Base-by-base conservation (phyloP, 2,797 vertebrate species). In the Rallus crepitans region DNA sequence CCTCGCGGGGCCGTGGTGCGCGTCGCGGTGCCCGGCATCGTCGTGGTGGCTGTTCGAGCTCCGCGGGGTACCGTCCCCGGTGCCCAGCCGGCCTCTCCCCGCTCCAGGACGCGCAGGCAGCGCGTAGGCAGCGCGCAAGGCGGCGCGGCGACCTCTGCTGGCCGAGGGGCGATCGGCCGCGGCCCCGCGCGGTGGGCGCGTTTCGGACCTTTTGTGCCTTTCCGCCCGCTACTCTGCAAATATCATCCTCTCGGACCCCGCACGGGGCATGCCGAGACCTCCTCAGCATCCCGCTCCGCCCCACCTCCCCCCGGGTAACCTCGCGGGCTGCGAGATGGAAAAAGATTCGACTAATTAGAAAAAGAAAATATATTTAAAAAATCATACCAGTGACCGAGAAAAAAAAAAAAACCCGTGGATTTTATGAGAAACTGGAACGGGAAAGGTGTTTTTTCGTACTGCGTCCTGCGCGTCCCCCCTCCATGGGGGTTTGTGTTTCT, bases 61-160 rank as follows among this genome's bases (percentile, higher is more conserved):
- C 50, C 18, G 7, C 13, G 13, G 4, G n/a, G 27, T 6, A 42
- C 15, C 4, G 15, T 45, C 15, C 23, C 28, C 21, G 7, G 21
- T 40, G 6, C 47, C 59, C 18, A 6, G 47, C 30, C 33, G 8
- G 8, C 35, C 40, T 56, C 47, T 27, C 19, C 17, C 40, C n/a
- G 47, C 47, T 11, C 24, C 31, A 3, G 5, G 17, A 57, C 24
- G 77, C 81, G 81, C 56, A 69, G 48, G 25, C 35, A 9, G 50
- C 45, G 39, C 59, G 18, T 20, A 47, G 48, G 48, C 25, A 3
- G 39, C 53, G 30, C 61, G 52, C 30, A 30, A 23, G 37, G 30
- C 95, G 55, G 95, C 97, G 96, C 96, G 97, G 97, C 98, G 98
- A 98, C 98, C 98, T 98, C 98, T 98, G 97, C 98, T 98, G 98